Evolutionary conservation across 1,140 invertebrate genomes (phyloP).

Genomic region (Neodiprion pinetum): DNA sequence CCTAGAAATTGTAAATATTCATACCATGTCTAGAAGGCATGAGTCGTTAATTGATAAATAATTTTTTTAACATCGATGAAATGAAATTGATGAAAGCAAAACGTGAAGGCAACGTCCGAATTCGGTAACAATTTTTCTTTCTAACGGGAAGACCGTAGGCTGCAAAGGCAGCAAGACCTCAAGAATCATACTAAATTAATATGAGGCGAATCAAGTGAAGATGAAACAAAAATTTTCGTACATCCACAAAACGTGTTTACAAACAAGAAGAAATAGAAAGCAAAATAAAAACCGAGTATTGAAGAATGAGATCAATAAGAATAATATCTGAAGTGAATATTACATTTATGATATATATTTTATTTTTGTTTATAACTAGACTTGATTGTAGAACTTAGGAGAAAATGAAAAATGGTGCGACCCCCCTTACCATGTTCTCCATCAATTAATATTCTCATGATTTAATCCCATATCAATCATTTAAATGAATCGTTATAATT

Average conservation of each 20-base stretch:
- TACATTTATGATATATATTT: conserved; percentile 21
- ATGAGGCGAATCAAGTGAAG: not conserved
- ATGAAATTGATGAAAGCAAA: not conserved
- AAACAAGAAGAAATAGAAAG: conserved; percentile 6
- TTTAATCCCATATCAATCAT: conserved; percentile 2
- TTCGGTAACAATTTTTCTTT: too few relatives aligned
- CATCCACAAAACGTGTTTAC: not conserved
- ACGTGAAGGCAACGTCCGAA: not conserved
- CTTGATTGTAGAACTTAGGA: not conserved
- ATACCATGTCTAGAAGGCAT: too few relatives aligned
- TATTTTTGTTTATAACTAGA: conserved; percentile 18
- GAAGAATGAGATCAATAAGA: conserved; percentile 11
- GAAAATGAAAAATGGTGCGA: not conserved
- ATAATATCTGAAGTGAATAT: conserved; percentile 19
- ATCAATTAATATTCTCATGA: conserved; percentile 3
- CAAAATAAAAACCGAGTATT: conserved; percentile 2
- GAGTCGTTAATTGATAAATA: not conserved
- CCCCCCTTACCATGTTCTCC: conserved; percentile 7
- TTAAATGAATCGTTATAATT: not conserved
- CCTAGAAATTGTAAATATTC: too few relatives aligned
- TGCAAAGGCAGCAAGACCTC: not conserved
- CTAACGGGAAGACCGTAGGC: too few relatives aligned
- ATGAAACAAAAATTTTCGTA: not conserved
- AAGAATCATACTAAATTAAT: not conserved
- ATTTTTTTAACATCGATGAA: not conserved